Conservation (phyloP, 2,888 invertebrate genomes). For the Kuschelorhynchus macadamiae region DNA sequence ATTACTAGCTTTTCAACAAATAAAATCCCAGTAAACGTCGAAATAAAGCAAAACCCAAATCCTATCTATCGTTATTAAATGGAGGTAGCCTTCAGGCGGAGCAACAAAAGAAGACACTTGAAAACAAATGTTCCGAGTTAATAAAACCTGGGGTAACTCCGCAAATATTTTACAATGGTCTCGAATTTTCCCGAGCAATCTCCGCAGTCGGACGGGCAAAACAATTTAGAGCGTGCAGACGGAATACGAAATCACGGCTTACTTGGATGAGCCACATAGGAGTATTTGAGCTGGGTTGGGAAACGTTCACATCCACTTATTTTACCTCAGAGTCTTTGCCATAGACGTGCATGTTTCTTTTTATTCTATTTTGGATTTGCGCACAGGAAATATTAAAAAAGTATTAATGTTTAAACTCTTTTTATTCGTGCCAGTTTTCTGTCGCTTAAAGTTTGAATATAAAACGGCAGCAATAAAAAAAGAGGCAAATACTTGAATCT, state of each 20-base stretch:
- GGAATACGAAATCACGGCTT: constrained; percentile 62
- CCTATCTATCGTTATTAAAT: constrained; percentile 33
- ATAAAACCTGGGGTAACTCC: constrained; percentile 61
- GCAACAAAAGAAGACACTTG: constrained; percentile 41
- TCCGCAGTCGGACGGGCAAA: constrained; percentile 63
- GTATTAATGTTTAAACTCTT: too few species aligned
- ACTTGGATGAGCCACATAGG: constrained; percentile 57
- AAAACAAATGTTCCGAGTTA: constrained; percentile 53
- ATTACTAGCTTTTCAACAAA: too few species aligned
- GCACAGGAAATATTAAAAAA: too few species aligned
- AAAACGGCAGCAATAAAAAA: too few species aligned
- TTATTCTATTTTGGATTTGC: too few species aligned
- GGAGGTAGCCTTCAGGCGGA: constrained; percentile 26
- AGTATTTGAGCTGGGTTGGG: constrained; percentile 56
- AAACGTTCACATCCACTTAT: constrained; percentile 62
- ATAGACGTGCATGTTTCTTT: constrained; percentile 25
- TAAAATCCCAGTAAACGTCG: constrained; percentile 4
- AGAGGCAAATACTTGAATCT: too few species aligned
- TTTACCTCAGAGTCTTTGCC: constrained; percentile 56
- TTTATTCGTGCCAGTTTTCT: too few species aligned
- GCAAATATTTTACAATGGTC: constrained; percentile 65
- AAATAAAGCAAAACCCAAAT: constrained; percentile 20
- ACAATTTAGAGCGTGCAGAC: constrained; percentile 62
- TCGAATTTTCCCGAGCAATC: constrained; percentile 65
- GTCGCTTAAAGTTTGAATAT: too few species aligned